Evolutionary conservation across 2,888 invertebrate species (phyloP).

Genomic region (Lepidocyrtinus sp.): DNA sequence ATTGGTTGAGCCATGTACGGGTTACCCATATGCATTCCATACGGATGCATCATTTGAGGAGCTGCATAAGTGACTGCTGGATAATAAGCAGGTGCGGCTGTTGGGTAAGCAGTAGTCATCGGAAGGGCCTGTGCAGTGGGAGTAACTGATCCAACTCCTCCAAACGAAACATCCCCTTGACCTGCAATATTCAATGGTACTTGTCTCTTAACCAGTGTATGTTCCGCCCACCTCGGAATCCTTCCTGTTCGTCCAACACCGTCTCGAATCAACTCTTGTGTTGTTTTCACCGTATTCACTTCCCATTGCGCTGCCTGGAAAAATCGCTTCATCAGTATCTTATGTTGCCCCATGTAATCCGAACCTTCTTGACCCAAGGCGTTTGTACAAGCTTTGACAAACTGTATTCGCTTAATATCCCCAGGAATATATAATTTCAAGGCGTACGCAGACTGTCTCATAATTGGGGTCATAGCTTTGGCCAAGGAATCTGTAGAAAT

Average conservation of each 20-base stretch:
- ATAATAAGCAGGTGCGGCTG: not conserved
- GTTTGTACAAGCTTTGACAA: constrained; percentile 57
- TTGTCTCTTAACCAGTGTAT: constrained; percentile 39
- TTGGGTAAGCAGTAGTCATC: not conserved
- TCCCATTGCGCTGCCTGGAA: constrained; percentile 65
- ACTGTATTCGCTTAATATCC: constrained; percentile 35
- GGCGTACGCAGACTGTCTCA: constrained; percentile 61
- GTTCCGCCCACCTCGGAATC: constrained; percentile 55
- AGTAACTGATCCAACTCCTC: not conserved
- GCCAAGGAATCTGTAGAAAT: constrained; percentile 60
- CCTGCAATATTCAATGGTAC: too few relatives aligned
- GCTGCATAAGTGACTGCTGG: not conserved
- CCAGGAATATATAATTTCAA: constrained; percentile 50
- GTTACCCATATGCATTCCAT: too few relatives aligned
- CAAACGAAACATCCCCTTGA: not conserved
- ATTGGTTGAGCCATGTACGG: constrained; percentile 13
- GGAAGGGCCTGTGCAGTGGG: not conserved
- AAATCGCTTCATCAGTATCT: constrained; percentile 59
- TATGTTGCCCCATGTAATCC: constrained; percentile 53
- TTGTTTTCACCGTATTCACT: constrained; percentile 61
- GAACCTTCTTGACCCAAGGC: constrained; percentile 52
- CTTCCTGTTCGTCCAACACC: constrained; percentile 52
- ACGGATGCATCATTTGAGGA: not conserved
- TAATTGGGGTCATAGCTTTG: constrained; percentile 62
- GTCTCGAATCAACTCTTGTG: constrained; percentile 52